Conservation (phyloP, 1,140 invertebrate species). For the Pseudachorutes palmiensis region DNA sequence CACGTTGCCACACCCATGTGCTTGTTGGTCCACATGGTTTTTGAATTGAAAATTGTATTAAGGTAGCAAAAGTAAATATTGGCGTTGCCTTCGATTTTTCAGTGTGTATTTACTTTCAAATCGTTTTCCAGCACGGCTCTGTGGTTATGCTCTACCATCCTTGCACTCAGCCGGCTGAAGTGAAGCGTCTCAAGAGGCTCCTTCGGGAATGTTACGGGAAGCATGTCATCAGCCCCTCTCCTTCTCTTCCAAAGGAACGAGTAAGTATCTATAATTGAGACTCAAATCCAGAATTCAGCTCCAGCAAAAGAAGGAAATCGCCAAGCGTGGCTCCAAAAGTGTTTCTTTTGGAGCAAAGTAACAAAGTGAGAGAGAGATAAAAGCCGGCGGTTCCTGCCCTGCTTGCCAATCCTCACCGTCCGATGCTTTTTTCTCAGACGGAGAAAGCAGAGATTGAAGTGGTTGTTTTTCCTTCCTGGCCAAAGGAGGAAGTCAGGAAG, state of each 20-base stretch:
- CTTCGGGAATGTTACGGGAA: slow-evolving; percentile 63
- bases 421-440: too few relatives aligned
- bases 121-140: slow-evolving; percentile 59
- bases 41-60: too few relatives aligned
- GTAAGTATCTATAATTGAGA: slow-evolving; percentile 46
- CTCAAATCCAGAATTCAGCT: not conserved
- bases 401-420: not conserved
- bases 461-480: not conserved
- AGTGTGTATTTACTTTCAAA: not conserved
- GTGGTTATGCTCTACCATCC: slow-evolving; percentile 81
- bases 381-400: not conserved
- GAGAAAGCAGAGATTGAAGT: not conserved
- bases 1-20: too few relatives aligned
- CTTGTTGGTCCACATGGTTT: too few relatives aligned
- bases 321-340: not conserved
- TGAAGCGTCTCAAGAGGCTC: slow-evolving; percentile 54
- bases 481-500: not conserved
- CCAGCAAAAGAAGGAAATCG: not conserved
- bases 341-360: not conserved
- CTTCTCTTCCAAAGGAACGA: slow-evolving; percentile 50
- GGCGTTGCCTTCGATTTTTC: too few relatives aligned
- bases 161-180: slow-evolving; percentile 61
- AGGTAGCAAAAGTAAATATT: too few relatives aligned
- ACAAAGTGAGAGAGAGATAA: not conserved
- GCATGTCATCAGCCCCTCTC: slow-evolving; percentile 71